Conservation (phyloP, 2,888 invertebrate species). For the Mythimna ferrago region DNA sequence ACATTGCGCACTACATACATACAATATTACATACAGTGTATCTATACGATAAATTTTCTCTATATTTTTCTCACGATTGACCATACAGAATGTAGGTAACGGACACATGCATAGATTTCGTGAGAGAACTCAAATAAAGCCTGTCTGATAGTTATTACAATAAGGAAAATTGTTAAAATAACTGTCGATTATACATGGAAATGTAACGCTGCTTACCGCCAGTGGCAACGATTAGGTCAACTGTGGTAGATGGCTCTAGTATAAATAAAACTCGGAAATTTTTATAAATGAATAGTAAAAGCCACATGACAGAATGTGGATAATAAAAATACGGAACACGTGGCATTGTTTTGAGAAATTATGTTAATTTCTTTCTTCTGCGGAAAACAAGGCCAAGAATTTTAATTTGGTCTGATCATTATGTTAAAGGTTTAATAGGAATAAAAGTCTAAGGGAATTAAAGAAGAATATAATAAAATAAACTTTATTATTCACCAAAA, state of each 20-base stretch:
- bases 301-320: neutral
- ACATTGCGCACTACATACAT: constrained; percentile 60
- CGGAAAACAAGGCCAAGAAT: neutral
- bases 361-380: neutral
- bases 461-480: neutral
- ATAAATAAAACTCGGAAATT: neutral
- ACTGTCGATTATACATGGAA: constrained; percentile 33
- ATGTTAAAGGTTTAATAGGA: neutral
- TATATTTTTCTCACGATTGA: constrained; percentile 68
- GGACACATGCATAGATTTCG: constrained; percentile 63
- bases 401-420: neutral
- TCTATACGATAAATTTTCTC: constrained; percentile 59
- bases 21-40: constrained; percentile 49
- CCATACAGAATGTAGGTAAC: constrained; percentile 64
- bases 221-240: neutral
- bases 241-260: neutral
- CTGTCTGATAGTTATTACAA: constrained; percentile 38
- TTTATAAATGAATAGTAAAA: neutral
- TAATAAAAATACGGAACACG: neutral
- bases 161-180: constrained; percentile 43
- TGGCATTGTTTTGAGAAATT: neutral
- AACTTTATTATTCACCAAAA: too few species aligned
- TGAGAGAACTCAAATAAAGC: constrained; percentile 59
- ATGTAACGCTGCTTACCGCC: constrained; percentile 9
- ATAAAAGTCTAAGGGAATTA: neutral